These are phyloP conservation scores for Iguana delicatissima DNA, from an alignment of 2,797 vertebrate genomes.

Conservation along the genomic window DNA sequence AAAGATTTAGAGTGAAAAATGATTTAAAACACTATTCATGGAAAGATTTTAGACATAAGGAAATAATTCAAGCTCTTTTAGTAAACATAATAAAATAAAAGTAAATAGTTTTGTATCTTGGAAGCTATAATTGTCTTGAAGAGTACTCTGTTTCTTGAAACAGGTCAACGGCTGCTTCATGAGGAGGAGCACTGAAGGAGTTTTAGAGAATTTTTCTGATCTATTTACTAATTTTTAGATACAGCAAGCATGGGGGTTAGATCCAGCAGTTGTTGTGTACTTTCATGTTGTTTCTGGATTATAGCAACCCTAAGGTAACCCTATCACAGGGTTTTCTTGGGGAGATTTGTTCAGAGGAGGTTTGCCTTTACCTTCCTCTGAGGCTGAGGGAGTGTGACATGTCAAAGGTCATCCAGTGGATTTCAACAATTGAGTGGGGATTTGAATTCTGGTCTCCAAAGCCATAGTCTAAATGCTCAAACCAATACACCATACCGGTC, in stretches of 20 bases:
- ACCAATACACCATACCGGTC: neutral
- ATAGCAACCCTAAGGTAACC: neutral
- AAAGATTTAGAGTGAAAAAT: constrained; percentile 18
- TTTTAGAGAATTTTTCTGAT: neutral
- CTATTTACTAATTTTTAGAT: neutral
- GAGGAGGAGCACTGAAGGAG: neutral
- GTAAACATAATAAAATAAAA: neutral
- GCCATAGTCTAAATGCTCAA: neutral
- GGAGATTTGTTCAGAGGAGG: neutral
- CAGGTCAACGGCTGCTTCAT: too few relatives aligned
- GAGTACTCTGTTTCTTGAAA: neutral
- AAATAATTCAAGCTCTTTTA: neutral
- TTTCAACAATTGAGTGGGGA: neutral
- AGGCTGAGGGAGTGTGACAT: neutral
- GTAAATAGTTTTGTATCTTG: neutral
- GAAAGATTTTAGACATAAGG: neutral
- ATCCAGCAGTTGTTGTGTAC: neutral
- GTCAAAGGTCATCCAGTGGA: too few relatives aligned
- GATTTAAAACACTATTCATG: neutral
- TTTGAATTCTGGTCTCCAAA: neutral
- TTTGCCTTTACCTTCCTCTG: neutral
- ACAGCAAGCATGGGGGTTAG: neutral
- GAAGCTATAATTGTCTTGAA: neutral
- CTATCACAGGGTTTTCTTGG: neutral
- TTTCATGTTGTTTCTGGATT: too few relatives aligned